A percentile compares a stretch with the other conserved stretches of the same genome.
Evolutionary conservation across 2,113 vertebrate genomes (phyloP).

Genomic region (Lates calcarifer): DNA sequence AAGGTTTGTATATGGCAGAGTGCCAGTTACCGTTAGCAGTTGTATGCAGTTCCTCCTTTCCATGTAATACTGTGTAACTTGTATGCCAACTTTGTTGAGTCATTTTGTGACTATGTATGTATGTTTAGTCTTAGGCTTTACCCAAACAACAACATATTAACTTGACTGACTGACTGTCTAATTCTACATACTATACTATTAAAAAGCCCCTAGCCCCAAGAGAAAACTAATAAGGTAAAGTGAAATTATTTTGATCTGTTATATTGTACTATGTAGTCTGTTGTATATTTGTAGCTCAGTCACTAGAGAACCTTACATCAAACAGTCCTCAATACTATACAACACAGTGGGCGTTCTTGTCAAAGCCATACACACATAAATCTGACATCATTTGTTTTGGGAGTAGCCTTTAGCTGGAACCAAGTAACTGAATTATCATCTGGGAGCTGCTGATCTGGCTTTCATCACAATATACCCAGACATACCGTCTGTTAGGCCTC

Average conservation of each 20-base stretch:
- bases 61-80: constrained; percentile 7
- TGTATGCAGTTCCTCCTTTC: constrained; percentile 48
- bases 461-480: not conserved
- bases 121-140: not conserved
- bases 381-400: constrained; percentile 17
- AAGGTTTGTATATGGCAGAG: not conserved
- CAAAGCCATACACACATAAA: not conserved
- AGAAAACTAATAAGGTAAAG: not conserved
- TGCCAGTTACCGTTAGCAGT: constrained; percentile 42
- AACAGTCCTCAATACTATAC: not conserved
- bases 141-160: not conserved
- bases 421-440: constrained; percentile 26
- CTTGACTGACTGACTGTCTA: not conserved
- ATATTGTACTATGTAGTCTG: too few species aligned
- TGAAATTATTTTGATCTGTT: too few species aligned
- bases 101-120: not conserved
- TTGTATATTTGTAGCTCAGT: not conserved
- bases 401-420: not conserved
- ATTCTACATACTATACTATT: not conserved
- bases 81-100: not conserved
- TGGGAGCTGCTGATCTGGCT: constrained; percentile 37
- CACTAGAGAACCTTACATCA: not conserved
- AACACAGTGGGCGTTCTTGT: not conserved
- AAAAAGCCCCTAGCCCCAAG: not conserved
- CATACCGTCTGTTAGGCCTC: not conserved